These are phyloP conservation scores for Pseudorasbora parva DNA, from an alignment of 2,113 vertebrate genomes.

Conservation along the genomic window DNA sequence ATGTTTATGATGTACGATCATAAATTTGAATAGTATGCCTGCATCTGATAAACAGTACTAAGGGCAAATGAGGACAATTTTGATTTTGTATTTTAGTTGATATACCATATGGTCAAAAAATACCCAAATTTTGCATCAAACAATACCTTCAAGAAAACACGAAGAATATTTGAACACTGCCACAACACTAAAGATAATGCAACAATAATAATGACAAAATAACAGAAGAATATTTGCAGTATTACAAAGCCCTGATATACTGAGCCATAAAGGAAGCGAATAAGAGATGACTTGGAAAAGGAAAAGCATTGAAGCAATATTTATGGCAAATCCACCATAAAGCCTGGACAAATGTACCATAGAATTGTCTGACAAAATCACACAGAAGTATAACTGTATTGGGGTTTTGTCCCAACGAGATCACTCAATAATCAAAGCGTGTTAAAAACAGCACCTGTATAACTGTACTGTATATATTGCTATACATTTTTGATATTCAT, in stretches of 20 bases:
- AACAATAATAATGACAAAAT: background rate
- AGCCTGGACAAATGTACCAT: background rate
- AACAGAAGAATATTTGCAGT: background rate
- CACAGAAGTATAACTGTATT: background rate
- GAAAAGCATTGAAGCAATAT: background rate
- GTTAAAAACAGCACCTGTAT: background rate
- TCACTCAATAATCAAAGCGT: background rate
- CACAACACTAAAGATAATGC: background rate
- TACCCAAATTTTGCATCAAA: background rate
- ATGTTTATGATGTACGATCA: background rate
- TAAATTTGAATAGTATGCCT: background rate
- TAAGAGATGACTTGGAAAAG: background rate
- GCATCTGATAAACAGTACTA: background rate
- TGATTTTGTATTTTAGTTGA: background rate
- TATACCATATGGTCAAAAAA: background rate
- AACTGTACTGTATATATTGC: background rate
- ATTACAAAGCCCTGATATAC: background rate
- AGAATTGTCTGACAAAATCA: conserved; percentile 1
- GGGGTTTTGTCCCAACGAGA: background rate
- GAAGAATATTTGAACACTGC: background rate
- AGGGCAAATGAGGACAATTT: background rate
- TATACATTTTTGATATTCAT: background rate
- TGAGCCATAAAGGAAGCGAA: background rate
- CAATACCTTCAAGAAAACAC: background rate
- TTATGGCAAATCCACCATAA: background rate